phyloP scores from a whole-genome alignment of 2,113 vertebrate species.

The Eublepharis macularius region DNA sequence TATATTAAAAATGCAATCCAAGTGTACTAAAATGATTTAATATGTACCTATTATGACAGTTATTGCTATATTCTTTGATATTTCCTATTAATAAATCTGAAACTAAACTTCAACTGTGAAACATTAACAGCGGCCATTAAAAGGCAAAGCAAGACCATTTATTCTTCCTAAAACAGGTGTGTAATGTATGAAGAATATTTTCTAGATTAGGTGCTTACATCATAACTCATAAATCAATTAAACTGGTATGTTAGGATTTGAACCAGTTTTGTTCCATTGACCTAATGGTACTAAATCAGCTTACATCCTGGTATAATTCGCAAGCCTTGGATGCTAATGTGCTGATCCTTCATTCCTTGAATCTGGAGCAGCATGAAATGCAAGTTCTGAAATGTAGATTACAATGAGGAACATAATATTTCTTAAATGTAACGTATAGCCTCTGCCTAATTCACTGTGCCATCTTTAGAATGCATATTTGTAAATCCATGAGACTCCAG shows the following conservation, averaged over 20 bases:
- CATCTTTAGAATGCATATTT: background rate
- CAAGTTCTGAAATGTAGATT: background rate
- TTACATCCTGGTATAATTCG: background rate
- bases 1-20: conserved; percentile 13
- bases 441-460: background rate
- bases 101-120: background rate
- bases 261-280: background rate
- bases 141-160: background rate
- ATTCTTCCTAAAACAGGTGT: conserved; percentile 7
- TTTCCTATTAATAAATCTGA: conserved; percentile 12
- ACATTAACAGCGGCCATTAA: background rate
- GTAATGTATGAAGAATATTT: conserved; percentile 9
- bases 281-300: background rate
- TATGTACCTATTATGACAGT: background rate
- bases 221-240: conserved; percentile 6
- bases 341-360: background rate
- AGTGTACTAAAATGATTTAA: background rate
- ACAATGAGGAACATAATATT: background rate
- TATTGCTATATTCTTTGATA: background rate
- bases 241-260: background rate
- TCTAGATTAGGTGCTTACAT: background rate
- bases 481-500: background rate
- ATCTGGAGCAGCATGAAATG: background rate
- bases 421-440: background rate
- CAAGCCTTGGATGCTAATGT: background rate